These are phyloP conservation scores for Protophormia terraenovae DNA, from an alignment of 2,888 invertebrate species.

Conservation along the genomic window DNA sequence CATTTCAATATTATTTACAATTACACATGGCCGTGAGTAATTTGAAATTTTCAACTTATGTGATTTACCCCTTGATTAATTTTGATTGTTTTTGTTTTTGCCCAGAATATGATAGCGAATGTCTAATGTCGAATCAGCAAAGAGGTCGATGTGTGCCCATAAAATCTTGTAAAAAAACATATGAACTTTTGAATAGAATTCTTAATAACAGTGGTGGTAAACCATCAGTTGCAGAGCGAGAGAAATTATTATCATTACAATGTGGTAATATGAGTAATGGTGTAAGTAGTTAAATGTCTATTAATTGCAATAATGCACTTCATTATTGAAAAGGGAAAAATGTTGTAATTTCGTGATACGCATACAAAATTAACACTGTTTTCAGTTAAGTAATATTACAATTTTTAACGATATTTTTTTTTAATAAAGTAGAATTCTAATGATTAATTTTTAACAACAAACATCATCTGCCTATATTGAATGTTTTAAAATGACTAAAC, in stretches of 20 bases:
- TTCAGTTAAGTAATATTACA: neutral
- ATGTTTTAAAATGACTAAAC: neutral
- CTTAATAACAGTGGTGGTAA: neutral
- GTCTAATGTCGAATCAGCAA: constrained; percentile 70
- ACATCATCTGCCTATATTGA: neutral
- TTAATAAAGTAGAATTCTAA: too few relatives aligned
- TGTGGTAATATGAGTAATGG: constrained; percentile 40
- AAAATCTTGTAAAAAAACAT: constrained; percentile 72
- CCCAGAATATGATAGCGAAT: constrained; percentile 73
- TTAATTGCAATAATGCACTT: neutral
- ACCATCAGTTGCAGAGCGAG: constrained; percentile 1
- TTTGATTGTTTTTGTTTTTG: neutral
- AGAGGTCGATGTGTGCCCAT: constrained; percentile 74
- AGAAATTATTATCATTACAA: constrained; percentile 28
- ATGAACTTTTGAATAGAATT: constrained; percentile 56
- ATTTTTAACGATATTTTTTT: neutral
- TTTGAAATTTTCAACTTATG: neutral
- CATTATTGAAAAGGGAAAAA: neutral
- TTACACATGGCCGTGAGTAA: constrained; percentile 38
- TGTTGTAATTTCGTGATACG: neutral
- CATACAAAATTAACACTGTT: neutral
- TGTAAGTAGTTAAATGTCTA: constrained; percentile 28
- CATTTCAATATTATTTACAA: neutral
- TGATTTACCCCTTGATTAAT: neutral
- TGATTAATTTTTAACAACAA: too few relatives aligned